Conservation (phyloP, 2,888 invertebrate species). For the Habroteleia sp. region DNA sequence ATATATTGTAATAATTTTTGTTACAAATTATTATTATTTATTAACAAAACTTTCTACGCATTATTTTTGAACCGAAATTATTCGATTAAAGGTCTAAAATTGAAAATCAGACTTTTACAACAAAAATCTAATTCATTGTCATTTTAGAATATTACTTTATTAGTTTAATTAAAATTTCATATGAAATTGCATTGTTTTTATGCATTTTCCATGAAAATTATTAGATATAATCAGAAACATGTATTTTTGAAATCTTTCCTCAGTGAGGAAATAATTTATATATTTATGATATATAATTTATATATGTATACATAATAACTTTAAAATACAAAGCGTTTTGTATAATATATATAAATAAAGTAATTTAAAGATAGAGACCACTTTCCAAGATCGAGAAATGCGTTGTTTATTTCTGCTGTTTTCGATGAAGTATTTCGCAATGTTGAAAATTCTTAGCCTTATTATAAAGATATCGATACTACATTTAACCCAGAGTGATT, state of each 20-base stretch:
- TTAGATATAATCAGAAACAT: too few species aligned
- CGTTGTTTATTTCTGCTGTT: conserved; percentile 21
- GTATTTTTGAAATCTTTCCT: too few species aligned
- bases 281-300: not conserved
- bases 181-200: not conserved
- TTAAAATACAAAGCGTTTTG: not conserved
- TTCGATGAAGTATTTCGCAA: conserved; percentile 18
- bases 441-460: conserved; percentile 45
- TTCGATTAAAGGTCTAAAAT: too few species aligned
- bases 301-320: not conserved
- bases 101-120: too few species aligned
- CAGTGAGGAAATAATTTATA: conserved; percentile 7
- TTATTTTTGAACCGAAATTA: too few species aligned
- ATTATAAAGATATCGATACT: too few species aligned
- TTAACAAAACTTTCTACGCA: too few species aligned
- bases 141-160: not conserved
- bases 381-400: conserved; percentile 46
- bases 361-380: conserved; percentile 3
- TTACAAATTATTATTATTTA: too few species aligned
- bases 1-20: too few species aligned
- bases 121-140: not conserved
- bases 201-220: conserved; percentile 9
- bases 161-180: conserved; percentile 4
- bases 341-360: not conserved
- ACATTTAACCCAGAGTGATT: conserved; percentile 46